phyloP scores from a whole-genome alignment of 2,888 invertebrate species.

The Pogonocherus hispidulus region DNA sequence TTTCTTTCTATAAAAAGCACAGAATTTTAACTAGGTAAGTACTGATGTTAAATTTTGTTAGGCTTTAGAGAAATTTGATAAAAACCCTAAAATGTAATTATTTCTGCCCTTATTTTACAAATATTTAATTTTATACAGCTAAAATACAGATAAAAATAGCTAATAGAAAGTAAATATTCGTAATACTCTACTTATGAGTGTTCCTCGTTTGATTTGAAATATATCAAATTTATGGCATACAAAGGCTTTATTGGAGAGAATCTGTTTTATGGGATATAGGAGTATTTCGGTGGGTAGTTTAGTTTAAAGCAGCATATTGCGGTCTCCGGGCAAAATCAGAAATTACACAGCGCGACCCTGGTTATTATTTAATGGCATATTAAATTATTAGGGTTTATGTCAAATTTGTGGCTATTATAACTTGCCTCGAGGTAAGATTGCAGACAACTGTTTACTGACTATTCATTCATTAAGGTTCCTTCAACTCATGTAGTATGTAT shows the following conservation, averaged over 20 bases:
- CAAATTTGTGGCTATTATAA: slow-evolving; percentile 51
- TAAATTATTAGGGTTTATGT: slow-evolving; percentile 57
- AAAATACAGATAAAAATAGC: no score
- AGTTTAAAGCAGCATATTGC: slow-evolving; percentile 46
- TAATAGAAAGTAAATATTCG: no score
- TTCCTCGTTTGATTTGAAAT: no score
- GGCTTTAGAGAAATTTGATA: no score
- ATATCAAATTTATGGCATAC: neutral
- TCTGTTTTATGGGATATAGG: slow-evolving; percentile 10
- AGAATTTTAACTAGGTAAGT: no score
- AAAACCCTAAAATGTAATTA: no score
- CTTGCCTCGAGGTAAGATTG: slow-evolving; percentile 35
- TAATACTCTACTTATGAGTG: no score
- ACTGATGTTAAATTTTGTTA: no score
- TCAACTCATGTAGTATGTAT: slow-evolving; percentile 39
- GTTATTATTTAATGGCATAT: slow-evolving; percentile 62
- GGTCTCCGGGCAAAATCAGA: slow-evolving; percentile 52
- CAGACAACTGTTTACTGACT: slow-evolving; percentile 37
- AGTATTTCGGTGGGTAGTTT: slow-evolving; percentile 28
- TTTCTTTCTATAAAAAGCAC: no score
- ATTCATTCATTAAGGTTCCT: slow-evolving; percentile 44
- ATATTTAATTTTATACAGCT: no score
- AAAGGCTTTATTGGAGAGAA: neutral
- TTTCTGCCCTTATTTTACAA: no score
- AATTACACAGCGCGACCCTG: slow-evolving; percentile 60